A percentile compares a stretch with the other conserved stretches of the same genome.
These are phyloP conservation scores for Siphamia tubifer DNA, from an alignment of 2,113 vertebrate genomes.

Conservation along the genomic window DNA sequence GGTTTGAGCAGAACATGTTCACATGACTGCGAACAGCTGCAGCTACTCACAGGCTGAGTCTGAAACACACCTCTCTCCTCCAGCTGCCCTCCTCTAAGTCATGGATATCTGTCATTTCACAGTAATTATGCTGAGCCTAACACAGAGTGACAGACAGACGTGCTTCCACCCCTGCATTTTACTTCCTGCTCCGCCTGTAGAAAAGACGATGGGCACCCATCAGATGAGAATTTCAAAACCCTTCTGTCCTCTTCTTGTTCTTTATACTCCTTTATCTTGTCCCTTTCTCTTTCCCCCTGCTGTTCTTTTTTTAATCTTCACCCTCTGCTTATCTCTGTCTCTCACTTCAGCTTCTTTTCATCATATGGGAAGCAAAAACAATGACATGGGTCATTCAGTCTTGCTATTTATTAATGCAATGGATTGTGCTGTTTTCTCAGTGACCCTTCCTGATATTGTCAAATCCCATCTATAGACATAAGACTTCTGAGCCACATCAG, in stretches of 20 bases:
- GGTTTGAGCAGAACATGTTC: conserved; percentile 2
- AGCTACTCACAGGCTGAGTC: conserved; percentile 56
- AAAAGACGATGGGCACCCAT: conserved; percentile 37
- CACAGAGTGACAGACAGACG: conserved; percentile 70
- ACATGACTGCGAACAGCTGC: conserved; percentile 38
- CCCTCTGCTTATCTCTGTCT: conserved; percentile 4
- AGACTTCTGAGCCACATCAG: neutral
- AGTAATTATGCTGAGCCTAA: conserved; percentile 77
- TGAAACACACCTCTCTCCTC: conserved; percentile 45
- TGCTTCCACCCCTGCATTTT: conserved; percentile 50
- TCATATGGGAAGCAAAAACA: neutral
- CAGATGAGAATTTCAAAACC: conserved; percentile 50
- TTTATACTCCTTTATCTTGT: too few relatives aligned
- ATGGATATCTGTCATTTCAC: conserved; percentile 73
- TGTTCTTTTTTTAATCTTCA: conserved; percentile 35
- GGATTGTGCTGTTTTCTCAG: too few relatives aligned
- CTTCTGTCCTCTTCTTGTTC: too few relatives aligned
- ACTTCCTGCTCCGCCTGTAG: conserved; percentile 35
- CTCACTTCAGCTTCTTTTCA: conserved; percentile 7
- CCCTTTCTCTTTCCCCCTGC: neutral
- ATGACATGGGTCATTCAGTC: neutral
- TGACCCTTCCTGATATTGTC: conserved; percentile 12
- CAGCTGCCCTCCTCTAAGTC: conserved; percentile 51
- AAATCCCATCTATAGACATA: neutral
- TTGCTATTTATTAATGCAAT: neutral